phyloP scores from a whole-genome alignment of 2,797 vertebrate genomes.

The Channa striata region DNA sequence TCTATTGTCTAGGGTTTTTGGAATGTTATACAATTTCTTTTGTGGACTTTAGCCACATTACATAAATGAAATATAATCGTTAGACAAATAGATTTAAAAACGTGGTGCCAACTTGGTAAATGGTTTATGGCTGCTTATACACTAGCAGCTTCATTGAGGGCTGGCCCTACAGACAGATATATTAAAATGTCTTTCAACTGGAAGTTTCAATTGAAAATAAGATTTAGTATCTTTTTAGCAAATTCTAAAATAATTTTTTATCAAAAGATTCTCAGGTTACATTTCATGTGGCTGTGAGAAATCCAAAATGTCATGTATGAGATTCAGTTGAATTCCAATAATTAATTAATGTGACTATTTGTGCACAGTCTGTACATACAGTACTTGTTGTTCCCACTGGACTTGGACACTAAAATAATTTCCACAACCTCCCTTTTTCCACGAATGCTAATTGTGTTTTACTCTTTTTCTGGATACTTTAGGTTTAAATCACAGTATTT shows the following conservation, averaged over 20 bases:
- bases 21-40: too few species aligned
- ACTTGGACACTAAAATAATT: not conserved
- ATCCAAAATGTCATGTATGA: not conserved
- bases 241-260: not conserved
- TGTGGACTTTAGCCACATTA: too few species aligned
- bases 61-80: too few species aligned
- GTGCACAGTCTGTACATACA: not conserved
- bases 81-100: too few species aligned
- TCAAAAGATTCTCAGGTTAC: not conserved
- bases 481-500: constrained; percentile 9
- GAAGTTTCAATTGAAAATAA: not conserved
- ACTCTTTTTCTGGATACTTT: not conserved
- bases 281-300: not conserved
- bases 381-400: not conserved
- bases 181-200: not conserved
- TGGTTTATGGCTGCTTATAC: too few species aligned
- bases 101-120: too few species aligned
- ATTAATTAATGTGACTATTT: not conserved
- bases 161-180: not conserved
- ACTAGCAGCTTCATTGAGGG: too few species aligned
- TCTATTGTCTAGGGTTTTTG: too few species aligned
- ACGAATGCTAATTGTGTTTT: constrained; percentile 3
- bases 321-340: not conserved
- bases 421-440: not conserved
- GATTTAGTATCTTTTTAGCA: not conserved